Evolutionary conservation across 2,113 vertebrate species (phyloP).

Genomic region (Equus przewalskii): DNA sequence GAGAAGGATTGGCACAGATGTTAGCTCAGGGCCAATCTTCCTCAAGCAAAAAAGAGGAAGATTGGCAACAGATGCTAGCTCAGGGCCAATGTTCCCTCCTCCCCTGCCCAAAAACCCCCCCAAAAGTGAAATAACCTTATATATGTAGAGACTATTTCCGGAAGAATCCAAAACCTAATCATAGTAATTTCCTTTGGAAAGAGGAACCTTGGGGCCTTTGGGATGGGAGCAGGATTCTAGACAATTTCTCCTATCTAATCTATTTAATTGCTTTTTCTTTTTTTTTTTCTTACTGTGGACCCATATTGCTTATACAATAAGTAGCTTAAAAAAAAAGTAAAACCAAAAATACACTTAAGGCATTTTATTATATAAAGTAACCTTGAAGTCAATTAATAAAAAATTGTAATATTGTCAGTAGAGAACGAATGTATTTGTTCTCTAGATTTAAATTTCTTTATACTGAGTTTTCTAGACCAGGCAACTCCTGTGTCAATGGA

Average conservation of each 20-base stretch:
- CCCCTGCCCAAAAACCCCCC: too few species aligned
- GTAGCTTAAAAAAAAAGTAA: background rate
- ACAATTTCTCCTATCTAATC: background rate
- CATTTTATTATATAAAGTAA: background rate
- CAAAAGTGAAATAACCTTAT: background rate
- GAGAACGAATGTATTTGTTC: background rate
- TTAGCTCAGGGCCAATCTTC: too few species aligned
- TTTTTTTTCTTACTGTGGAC: background rate
- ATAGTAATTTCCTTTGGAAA: background rate
- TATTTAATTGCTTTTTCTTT: background rate
- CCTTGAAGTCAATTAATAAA: background rate
- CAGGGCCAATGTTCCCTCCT: too few species aligned
- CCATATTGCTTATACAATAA: background rate
- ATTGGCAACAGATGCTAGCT: too few species aligned
- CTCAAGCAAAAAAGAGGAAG: too few species aligned
- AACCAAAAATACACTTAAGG: background rate
- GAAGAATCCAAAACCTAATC: background rate
- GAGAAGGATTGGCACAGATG: too few species aligned
- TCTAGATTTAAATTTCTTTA: slow-evolving; percentile 8
- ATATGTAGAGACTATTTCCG: background rate
- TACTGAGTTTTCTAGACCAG: slow-evolving; percentile 4
- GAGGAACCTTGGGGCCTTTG: background rate
- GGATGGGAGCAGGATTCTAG: background rate
- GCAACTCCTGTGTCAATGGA: background rate
- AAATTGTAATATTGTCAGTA: background rate